Evolutionary conservation across 2,797 vertebrate genomes (phyloP).

Genomic region (Sebastes vulpes): DNA sequence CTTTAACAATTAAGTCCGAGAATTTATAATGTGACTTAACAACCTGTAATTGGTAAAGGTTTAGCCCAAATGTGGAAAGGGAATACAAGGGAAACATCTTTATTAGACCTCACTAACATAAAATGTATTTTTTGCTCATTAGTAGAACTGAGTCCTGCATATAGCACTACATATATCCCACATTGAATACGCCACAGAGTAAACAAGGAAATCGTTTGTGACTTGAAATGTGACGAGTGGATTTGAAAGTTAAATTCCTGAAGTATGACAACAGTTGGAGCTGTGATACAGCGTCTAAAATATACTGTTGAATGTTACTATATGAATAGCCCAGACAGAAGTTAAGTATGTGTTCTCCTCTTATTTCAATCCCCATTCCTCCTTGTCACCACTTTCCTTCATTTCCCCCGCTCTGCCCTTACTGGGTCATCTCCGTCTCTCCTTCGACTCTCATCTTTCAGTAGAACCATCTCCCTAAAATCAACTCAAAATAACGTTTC

Average conservation of each 20-base stretch:
- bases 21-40: background rate
- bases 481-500: constrained; percentile 79
- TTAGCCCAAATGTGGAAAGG: background rate
- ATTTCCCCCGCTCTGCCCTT: constrained; percentile 38
- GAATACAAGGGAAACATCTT: background rate
- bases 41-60: background rate
- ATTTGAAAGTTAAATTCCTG: constrained; percentile 11
- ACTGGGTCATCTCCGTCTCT: constrained; percentile 62
- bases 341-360: constrained; percentile 55
- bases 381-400: constrained; percentile 60
- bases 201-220: constrained; percentile 2
- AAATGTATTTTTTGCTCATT: constrained; percentile 3
- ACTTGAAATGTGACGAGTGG: background rate
- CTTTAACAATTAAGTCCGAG: background rate
- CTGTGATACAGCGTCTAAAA: constrained; percentile 19
- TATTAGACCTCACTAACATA: background rate
- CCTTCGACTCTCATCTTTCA: constrained; percentile 73
- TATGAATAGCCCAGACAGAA: constrained; percentile 43
- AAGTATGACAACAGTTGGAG: constrained; percentile 34
- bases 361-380: constrained; percentile 56
- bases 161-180: background rate
- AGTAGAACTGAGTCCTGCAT: background rate
- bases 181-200: background rate
- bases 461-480: constrained; percentile 60
- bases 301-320: constrained; percentile 14